These are phyloP conservation scores for Panagrolaimus sp. DNA, from an alignment of 1,140 invertebrate genomes.

Conservation along the genomic window DNA sequence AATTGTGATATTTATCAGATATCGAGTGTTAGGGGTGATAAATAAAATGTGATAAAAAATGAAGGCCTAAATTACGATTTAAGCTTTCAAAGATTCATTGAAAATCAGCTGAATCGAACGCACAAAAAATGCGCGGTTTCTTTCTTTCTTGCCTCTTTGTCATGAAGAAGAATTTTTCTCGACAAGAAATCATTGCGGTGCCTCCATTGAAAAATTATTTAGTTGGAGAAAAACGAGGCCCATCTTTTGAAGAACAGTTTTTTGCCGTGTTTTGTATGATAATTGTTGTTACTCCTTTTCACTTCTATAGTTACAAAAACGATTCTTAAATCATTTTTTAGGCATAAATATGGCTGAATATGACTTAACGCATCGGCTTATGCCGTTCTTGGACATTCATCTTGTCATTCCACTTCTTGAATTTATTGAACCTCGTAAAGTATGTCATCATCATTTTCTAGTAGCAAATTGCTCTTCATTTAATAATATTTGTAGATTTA, in stretches of 20 bases:
- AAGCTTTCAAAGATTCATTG: too few relatives aligned
- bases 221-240: background rate
- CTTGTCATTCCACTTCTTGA: slow-evolving; percentile 93
- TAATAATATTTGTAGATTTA: slow-evolving; percentile 72
- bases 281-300: background rate
- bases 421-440: slow-evolving; percentile 88
- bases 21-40: too few relatives aligned
- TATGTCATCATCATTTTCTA: slow-evolving; percentile 62
- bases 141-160: too few relatives aligned
- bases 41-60: too few relatives aligned
- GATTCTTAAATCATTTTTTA: background rate
- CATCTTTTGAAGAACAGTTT: background rate
- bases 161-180: background rate
- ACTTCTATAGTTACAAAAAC: background rate
- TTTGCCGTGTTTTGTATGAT: background rate
- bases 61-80: too few relatives aligned
- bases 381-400: slow-evolving; percentile 92
- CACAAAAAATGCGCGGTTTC: too few relatives aligned
- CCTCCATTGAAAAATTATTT: background rate
- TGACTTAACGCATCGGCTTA: slow-evolving; percentile 85
- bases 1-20: too few relatives aligned
- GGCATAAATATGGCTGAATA: slow-evolving; percentile 74
- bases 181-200: background rate
- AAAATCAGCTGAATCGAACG: too few relatives aligned
- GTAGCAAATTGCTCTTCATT: slow-evolving; percentile 16